A percentile compares a stretch with the other conserved stretches of the same genome.
Conservation (phyloP, 2,113 vertebrate species). For the Upupa epops region DNA sequence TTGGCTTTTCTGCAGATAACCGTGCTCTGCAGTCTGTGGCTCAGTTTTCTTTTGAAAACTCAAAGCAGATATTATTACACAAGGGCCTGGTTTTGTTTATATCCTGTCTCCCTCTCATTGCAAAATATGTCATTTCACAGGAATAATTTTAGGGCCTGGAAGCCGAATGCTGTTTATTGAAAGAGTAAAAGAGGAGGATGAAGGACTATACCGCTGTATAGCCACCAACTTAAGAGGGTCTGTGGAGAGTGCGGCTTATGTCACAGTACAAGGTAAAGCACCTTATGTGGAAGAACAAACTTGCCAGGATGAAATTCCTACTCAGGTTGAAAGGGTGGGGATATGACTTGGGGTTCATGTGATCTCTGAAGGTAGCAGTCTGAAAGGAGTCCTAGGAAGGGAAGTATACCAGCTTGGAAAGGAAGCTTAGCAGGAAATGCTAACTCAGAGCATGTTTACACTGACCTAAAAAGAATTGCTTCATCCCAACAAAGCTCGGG, state of each 20-base stretch:
- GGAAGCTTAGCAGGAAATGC: slow-evolving; percentile 66
- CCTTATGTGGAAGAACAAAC: not conserved
- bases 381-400: slow-evolving; percentile 20
- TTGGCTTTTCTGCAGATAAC: slow-evolving; percentile 9
- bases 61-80: slow-evolving; percentile 46
- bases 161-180: slow-evolving; percentile 89
- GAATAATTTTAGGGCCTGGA: slow-evolving; percentile 85
- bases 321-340: not conserved
- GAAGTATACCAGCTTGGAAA: slow-evolving; percentile 51
- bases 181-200: slow-evolving; percentile 88
- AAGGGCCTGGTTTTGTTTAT: slow-evolving; percentile 56
- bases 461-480: slow-evolving; percentile 52
- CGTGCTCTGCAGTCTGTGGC: not conserved
- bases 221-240: slow-evolving; percentile 89
- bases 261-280: slow-evolving; percentile 87
- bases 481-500: slow-evolving; percentile 47
- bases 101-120: slow-evolving; percentile 48
- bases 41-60: slow-evolving; percentile 27
- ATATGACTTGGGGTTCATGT: not conserved
- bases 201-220: slow-evolving; percentile 88
- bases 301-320: not conserved
- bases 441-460: slow-evolving; percentile 34
- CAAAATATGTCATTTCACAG: slow-evolving; percentile 75
- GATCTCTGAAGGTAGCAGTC: not conserved
- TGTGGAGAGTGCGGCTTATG: slow-evolving; percentile 83